phyloP scores from a whole-genome alignment of 2,113 vertebrate species.

The Pituophis catenifer region DNA sequence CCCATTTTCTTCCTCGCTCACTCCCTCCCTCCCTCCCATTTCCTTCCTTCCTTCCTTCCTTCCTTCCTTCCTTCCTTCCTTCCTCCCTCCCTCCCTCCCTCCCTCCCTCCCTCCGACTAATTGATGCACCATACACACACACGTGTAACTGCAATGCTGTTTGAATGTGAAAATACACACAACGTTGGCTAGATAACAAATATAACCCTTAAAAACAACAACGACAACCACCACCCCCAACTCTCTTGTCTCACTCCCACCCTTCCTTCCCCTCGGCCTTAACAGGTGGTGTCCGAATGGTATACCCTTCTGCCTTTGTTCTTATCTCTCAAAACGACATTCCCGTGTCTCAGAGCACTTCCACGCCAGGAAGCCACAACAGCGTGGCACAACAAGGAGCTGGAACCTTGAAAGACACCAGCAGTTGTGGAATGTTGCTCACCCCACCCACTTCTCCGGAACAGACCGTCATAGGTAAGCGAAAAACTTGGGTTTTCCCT shows the following conservation, averaged over 20 bases:
- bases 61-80: too few species aligned
- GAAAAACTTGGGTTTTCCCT: background rate
- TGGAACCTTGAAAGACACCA: conserved; percentile 82
- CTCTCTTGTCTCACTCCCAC: background rate
- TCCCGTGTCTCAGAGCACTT: conserved; percentile 79
- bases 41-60: too few species aligned
- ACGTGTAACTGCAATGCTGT: background rate
- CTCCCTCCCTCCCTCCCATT: too few species aligned
- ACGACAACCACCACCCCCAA: background rate
- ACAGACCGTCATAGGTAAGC: conserved; percentile 83
- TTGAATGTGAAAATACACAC: conserved; percentile 1
- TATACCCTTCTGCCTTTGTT: conserved; percentile 94
- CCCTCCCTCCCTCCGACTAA: background rate
- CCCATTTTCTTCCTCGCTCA: too few species aligned
- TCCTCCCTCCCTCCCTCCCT: too few species aligned
- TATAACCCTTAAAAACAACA: background rate
- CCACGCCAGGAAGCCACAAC: conserved; percentile 71
- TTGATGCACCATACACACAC: background rate
- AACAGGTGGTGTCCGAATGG: conserved; percentile 94
- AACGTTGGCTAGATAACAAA: background rate
- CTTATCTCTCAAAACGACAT: conserved; percentile 93
- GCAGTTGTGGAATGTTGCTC: conserved; percentile 89
- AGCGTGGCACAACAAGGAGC: conserved; percentile 71
- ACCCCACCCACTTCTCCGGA: conserved; percentile 95
- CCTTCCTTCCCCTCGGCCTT: background rate